A percentile compares a stretch with the other conserved stretches of the same genome.
Conservation (phyloP, 2,113 vertebrate genomes). For the Periophthalmodon schlosseri region DNA sequence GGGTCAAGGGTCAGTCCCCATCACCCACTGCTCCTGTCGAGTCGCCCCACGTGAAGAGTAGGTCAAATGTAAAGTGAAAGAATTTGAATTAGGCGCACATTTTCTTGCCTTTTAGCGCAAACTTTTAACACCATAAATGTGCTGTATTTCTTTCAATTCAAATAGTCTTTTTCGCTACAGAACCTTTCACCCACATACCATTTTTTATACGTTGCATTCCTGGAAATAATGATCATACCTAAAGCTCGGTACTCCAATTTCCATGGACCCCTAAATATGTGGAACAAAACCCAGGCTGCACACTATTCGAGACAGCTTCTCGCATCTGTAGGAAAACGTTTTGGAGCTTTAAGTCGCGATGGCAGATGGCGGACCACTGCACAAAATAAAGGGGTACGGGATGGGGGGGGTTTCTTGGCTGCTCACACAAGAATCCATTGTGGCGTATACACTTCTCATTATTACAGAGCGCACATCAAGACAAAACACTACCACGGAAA, state of each 20-base stretch:
- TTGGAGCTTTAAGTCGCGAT: constrained; percentile 77
- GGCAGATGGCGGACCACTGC: constrained; percentile 80
- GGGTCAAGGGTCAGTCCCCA: too few relatives aligned
- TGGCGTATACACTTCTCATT: constrained; percentile 31
- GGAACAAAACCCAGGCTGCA: constrained; percentile 34
- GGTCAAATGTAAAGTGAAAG: too few relatives aligned
- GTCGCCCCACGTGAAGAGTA: too few relatives aligned
- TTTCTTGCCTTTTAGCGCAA: too few relatives aligned
- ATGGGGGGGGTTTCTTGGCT: constrained; percentile 73
- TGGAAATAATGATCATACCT: background rate
- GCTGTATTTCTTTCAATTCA: background rate
- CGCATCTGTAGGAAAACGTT: constrained; percentile 80
- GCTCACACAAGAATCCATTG: constrained; percentile 51
- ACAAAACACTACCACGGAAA: constrained; percentile 19
- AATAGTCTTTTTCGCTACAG: background rate
- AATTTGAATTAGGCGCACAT: too few relatives aligned
- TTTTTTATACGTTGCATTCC: background rate
- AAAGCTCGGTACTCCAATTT: background rate
- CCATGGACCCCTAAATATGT: background rate
- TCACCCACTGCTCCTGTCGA: too few relatives aligned
- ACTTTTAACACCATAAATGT: background rate
- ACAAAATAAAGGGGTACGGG: constrained; percentile 75
- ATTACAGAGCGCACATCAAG: constrained; percentile 37
- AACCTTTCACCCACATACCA: constrained; percentile 6
- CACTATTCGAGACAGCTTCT: constrained; percentile 37